phyloP scores from a whole-genome alignment of 2,888 invertebrate genomes.

The Thecophora atra region DNA sequence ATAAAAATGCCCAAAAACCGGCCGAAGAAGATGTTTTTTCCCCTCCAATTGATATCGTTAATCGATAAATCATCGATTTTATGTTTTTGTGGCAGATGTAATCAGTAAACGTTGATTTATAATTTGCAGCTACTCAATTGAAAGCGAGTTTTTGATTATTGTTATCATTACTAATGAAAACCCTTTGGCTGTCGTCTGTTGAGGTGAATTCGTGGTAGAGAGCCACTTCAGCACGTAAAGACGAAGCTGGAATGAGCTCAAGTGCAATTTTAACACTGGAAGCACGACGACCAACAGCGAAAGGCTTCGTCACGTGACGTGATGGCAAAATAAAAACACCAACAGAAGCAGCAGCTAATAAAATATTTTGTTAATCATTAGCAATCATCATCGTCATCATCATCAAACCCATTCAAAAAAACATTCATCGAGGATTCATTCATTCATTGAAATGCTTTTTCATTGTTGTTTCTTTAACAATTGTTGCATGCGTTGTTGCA shows the following conservation, averaged over 20 bases:
- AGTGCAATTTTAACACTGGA: not conserved
- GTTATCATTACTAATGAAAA: not conserved
- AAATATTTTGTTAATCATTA: not conserved
- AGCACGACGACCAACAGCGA: not conserved
- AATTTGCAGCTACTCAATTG: too few species aligned
- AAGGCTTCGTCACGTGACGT: not conserved
- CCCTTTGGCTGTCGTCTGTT: not conserved
- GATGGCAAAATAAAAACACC: not conserved
- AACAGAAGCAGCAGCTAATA: not conserved
- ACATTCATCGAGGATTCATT: not conserved
- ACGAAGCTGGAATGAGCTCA: not conserved
- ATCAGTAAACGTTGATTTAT: not conserved
- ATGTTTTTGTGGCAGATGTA: not conserved
- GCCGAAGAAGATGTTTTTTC: too few species aligned
- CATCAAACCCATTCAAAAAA: constrained; percentile 15
- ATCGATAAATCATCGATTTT: too few species aligned
- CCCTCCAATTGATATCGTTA: too few species aligned
- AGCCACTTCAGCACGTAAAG: not conserved
- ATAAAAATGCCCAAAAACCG: too few species aligned
- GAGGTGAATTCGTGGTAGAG: not conserved
- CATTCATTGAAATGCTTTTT: not conserved
- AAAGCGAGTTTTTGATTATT: too few species aligned
- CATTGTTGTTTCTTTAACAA: constrained; percentile 3
- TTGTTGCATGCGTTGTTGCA: constrained; percentile 26
- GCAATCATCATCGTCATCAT: too few species aligned